These are phyloP conservation scores for Iphiclides podalirius DNA, from an alignment of 2,888 invertebrate species.

Conservation along the genomic window DNA sequence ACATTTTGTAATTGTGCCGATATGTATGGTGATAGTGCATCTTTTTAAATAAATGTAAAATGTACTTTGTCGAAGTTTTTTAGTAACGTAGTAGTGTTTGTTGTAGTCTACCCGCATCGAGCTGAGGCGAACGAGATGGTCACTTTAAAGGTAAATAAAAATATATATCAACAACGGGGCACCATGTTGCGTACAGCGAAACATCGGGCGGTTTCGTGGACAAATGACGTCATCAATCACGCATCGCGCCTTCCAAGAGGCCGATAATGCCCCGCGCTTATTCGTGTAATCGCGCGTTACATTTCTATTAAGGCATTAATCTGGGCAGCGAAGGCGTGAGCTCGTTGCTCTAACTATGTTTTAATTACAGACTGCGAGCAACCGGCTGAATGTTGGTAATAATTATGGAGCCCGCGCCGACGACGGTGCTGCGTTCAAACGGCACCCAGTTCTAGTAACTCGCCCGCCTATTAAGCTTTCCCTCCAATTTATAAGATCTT, in stretches of 20 bases:
- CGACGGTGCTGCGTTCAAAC: conserved; percentile 46
- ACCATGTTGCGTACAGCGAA: too few species aligned
- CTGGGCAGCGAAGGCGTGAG: conserved; percentile 48
- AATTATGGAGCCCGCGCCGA: conserved; percentile 59
- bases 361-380: conserved; percentile 66
- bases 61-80: too few species aligned
- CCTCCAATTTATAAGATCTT: too few species aligned
- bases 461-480: neutral
- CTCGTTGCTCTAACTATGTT: conserved; percentile 69
- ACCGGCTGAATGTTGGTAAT: conserved; percentile 58
- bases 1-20: too few species aligned
- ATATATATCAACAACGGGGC: too few species aligned
- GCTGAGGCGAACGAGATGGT: too few species aligned
- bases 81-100: too few species aligned
- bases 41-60: too few species aligned
- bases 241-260: conserved; percentile 30
- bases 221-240: conserved; percentile 55
- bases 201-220: too few species aligned
- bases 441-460: conserved; percentile 5
- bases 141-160: too few species aligned
- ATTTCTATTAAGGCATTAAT: conserved; percentile 75
- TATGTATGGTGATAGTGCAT: too few species aligned
- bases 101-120: too few species aligned
- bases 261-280: conserved; percentile 45
- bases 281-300: conserved; percentile 64